Evolutionary conservation across 2,797 vertebrate genomes (phyloP).

Genomic region (Hybognathus amarus): DNA sequence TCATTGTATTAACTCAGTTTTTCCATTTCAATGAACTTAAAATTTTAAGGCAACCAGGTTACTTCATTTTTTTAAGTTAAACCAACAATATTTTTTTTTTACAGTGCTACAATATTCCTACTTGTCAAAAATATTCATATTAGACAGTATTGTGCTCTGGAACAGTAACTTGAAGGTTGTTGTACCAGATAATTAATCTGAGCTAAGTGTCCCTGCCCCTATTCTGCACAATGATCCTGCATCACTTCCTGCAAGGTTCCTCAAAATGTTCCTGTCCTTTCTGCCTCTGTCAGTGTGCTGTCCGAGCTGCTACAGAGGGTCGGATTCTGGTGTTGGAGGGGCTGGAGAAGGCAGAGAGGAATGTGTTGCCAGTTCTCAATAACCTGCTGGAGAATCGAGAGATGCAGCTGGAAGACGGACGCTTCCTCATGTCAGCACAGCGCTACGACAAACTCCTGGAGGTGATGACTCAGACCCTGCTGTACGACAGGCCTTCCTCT

Average conservation of each 20-base stretch:
- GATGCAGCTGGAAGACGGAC: constrained; percentile 98
- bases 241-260: not conserved
- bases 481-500: not conserved
- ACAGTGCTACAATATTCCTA: too few relatives aligned
- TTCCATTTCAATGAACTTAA: too few relatives aligned
- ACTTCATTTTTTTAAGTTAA: too few relatives aligned
- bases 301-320: constrained; percentile 91
- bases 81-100: too few relatives aligned
- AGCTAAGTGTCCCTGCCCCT: not conserved
- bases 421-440: constrained; percentile 93
- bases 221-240: not conserved
- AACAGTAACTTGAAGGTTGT: not conserved
- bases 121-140: not conserved
- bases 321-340: constrained; percentile 94
- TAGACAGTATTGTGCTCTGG: not conserved
- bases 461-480: constrained; percentile 72
- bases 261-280: not conserved
- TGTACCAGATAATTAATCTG: not conserved
- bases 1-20: too few relatives aligned
- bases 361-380: constrained; percentile 94
- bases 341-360: constrained; percentile 94
- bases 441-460: constrained; percentile 94
- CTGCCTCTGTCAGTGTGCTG: constrained; percentile 84
- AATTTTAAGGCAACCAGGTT: too few relatives aligned
- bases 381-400: constrained; percentile 97